Base-by-base conservation (phyloP, 1,140 invertebrate genomes). In the Bombus breviceps region DNA sequence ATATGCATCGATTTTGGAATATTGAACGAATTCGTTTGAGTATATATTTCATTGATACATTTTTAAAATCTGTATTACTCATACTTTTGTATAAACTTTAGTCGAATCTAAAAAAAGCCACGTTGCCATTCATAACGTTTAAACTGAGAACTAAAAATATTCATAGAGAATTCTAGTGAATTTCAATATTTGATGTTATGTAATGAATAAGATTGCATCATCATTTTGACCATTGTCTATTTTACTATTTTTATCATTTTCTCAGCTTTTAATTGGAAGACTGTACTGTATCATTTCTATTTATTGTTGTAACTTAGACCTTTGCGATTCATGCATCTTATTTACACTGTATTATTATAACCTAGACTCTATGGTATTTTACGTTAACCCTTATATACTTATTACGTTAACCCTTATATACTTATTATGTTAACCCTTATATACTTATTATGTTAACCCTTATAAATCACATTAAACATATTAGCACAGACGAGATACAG, bases 51-150 rank as follows among this genome's bases (percentile, higher is more conserved):
- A 41, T 62, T 41, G 4, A 32, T 32, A 64, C 8, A 62, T 41
- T 62, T 41, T 62, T 75, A 75, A n/a, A 53, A 66, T 66, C 28
- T n/a, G 13, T 43, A 62, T 62, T 76, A 76, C 12, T 57, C 22
- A 47, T 22, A 39, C 2, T 37, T 39, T 39, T 62, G 34, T 32
- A 39, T 41, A 59, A 73, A 76, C 18, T 37, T 59, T 75, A 37
- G 9, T 39, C 6, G 4, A 66, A 15, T 43, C 18, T 66, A 78
- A 68, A 18, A 68, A 68, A 32, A 66, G 39, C 0, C 4, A 43
- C 9, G 22, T 73, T 28, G 28, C n/a, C n/a, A 37, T 15, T 6
- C 4, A 34, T 25, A 75, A 32, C 2, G 32, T n/a, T 59, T 39
- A 39, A 39, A 4, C 13, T 25, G 37, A 10, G 37, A 39, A 39